Conservation (phyloP, 1,140 invertebrate genomes). For the Onthophagus taurus region DNA sequence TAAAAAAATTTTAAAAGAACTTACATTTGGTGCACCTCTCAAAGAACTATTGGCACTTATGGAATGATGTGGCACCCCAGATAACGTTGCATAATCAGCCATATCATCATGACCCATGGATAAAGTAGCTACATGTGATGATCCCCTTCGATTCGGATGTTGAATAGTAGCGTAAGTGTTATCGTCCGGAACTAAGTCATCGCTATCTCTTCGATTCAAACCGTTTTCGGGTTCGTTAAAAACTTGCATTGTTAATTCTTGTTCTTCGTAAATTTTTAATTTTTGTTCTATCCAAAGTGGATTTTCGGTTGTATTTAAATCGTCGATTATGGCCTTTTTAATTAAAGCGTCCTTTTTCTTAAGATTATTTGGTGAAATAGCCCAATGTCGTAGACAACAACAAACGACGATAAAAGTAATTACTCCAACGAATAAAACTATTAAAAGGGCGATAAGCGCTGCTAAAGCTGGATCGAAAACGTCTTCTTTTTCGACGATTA, state of each 20-base stretch:
- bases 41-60: constrained; percentile 37
- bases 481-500: constrained; percentile 52
- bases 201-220: constrained; percentile 40
- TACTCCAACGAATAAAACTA: constrained; percentile 77
- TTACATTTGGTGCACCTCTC: constrained; percentile 33
- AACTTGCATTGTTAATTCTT: constrained; percentile 87
- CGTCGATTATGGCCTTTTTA: constrained; percentile 71
- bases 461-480: constrained; percentile 77
- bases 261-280: constrained; percentile 83
- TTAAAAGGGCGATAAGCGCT: constrained; percentile 73
- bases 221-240: constrained; percentile 68
- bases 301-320: constrained; percentile 82
- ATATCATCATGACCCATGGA: constrained; percentile 43
- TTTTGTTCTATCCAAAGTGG: constrained; percentile 91
- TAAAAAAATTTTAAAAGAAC: constrained; percentile 4
- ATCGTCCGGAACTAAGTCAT: constrained; percentile 47
- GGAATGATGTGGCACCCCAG: constrained; percentile 38
- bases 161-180: constrained; percentile 85
- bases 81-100: constrained; percentile 63
- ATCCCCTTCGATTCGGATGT: constrained; percentile 47
- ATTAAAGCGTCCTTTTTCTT: constrained; percentile 69
- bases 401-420: constrained; percentile 81
- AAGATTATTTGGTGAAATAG: constrained; percentile 48
- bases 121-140: constrained; percentile 36
- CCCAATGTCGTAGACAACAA: constrained; percentile 81